Evolutionary conservation across 35 echinoderm and acorn worm genomes (phyloP).

Genomic region (Apostichopus californicus): DNA sequence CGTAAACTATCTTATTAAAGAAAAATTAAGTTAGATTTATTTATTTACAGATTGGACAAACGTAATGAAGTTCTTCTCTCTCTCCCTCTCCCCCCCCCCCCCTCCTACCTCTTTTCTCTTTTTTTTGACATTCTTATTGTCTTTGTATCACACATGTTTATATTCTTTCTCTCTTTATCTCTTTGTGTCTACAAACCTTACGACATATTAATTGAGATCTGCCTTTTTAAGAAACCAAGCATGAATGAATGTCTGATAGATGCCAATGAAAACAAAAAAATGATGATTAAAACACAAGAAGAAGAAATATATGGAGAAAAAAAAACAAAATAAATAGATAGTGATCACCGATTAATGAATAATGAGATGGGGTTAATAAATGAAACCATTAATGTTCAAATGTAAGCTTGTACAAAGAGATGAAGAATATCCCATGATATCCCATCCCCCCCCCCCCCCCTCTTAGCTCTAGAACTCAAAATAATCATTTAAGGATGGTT

Average conservation of each 20-base stretch:
- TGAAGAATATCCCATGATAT: no score
- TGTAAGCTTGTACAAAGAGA: no score
- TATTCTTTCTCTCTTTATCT: neutral
- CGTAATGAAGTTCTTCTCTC: neutral
- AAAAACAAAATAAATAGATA: neutral
- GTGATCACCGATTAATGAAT: slow-evolving; percentile 9
- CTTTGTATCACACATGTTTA: neutral
- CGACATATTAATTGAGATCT: neutral
- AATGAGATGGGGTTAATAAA: slow-evolving; percentile 10
- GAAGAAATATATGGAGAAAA: neutral
- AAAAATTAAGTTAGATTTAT: slow-evolving; percentile 31
- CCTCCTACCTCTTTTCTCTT: accelerated
- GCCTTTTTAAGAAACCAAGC: slow-evolving; percentile 38
- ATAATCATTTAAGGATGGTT: no score
- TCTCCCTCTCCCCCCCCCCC: no score
- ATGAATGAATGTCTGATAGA: neutral
- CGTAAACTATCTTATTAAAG: slow-evolving; percentile 2
- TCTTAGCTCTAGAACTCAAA: no score
- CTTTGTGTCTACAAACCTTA: neutral
- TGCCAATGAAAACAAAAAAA: neutral
- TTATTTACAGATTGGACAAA: slow-evolving; percentile 48
- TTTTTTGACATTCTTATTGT: neutral
- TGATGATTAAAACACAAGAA: neutral
- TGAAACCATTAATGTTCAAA: neutral
- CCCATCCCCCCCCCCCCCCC: no score